phyloP scores from a whole-genome alignment of 2,113 vertebrate genomes.

The Serranochromis macrocephalus region DNA sequence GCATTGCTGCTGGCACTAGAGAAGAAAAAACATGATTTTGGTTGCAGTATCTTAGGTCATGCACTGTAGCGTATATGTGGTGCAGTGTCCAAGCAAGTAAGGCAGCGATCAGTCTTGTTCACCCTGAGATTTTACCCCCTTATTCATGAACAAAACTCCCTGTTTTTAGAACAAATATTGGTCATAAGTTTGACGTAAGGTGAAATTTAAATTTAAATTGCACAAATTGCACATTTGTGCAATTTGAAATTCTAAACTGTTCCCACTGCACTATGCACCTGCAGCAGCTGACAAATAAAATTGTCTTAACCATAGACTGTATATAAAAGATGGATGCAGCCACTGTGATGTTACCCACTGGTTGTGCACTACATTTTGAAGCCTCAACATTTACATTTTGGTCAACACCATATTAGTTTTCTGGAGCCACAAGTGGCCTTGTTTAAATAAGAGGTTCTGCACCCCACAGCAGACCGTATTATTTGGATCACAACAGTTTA shows the following conservation, averaged over 20 bases:
- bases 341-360: background rate
- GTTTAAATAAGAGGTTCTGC: background rate
- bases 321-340: background rate
- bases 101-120: background rate
- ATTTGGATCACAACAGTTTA: background rate
- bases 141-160: background rate
- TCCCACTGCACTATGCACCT: background rate
- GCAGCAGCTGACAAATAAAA: background rate
- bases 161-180: background rate
- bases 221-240: background rate
- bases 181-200: background rate
- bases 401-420: background rate
- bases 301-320: background rate
- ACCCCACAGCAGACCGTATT: background rate
- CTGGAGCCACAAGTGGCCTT: background rate
- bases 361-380: background rate
- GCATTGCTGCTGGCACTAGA: background rate
- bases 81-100: background rate
- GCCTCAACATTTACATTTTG: background rate
- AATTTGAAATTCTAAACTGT: background rate
- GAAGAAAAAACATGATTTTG: background rate
- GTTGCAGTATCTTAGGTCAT: background rate
- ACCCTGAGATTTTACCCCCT: background rate
- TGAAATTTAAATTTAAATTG: background rate
- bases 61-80: background rate